Evolutionary conservation across 35 echinoderm and acorn worm genomes (phyloP).

Genomic region (Strongylocentrotus purpuratus): DNA sequence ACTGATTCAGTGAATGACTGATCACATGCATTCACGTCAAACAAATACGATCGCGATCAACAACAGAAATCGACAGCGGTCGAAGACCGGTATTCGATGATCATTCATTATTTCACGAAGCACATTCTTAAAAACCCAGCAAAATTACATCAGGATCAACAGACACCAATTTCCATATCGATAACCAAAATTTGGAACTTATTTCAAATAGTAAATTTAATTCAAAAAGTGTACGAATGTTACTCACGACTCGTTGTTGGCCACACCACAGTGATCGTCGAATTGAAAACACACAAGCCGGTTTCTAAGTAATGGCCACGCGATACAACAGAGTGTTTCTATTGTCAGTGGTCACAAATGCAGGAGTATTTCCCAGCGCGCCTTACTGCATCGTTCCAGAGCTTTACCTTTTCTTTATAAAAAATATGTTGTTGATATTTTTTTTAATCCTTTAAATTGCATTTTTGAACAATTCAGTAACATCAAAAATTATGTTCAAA

Average conservation of each 20-base stretch:
- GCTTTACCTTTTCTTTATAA: no score
- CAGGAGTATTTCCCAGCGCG: no score
- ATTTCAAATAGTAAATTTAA: not conserved
- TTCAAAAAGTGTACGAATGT: no score
- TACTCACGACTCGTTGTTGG: not conserved
- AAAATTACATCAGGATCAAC: not conserved
- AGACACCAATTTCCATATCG: not conserved
- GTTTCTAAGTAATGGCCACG: slow-evolving; percentile 7
- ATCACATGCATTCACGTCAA: no score
- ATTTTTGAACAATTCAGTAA: no score
- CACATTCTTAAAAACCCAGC: not conserved
- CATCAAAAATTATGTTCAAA: no score
- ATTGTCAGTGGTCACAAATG: not conserved
- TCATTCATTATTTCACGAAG: not conserved
- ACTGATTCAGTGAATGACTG: no score
- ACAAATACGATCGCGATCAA: no score
- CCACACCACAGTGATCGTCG: not conserved
- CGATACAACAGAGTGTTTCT: not conserved
- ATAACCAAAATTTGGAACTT: not conserved
- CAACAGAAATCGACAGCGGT: no score
- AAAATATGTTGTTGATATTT: no score
- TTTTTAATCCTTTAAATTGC: no score
- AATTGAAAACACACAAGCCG: not conserved
- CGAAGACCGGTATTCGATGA: not conserved
- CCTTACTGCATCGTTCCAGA: no score